Percentiles rank a stretch among this genome's conserved stretches.
These are phyloP conservation scores for Shargacucullia verbasci DNA, from an alignment of 2,888 invertebrate species.

Conservation along the genomic window DNA sequence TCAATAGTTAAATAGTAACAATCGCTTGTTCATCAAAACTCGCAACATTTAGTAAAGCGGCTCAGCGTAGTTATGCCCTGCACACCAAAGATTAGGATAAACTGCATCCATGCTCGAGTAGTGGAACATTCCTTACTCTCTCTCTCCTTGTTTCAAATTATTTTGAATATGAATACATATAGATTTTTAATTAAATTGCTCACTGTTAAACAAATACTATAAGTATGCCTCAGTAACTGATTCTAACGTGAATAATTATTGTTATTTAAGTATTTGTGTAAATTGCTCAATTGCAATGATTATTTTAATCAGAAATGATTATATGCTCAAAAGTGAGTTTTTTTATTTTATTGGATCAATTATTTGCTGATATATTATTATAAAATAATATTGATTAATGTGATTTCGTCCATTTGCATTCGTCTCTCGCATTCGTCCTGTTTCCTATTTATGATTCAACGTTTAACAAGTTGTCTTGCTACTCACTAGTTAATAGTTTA, in stretches of 20 bases:
- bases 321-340: constrained; percentile 84
- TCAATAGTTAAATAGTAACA: constrained; percentile 44
- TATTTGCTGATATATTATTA: constrained; percentile 69
- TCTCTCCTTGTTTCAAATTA: constrained; percentile 66
- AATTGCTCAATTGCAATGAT: constrained; percentile 84
- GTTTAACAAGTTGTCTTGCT: constrained; percentile 67
- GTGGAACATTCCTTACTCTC: constrained; percentile 65
- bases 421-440: constrained; percentile 54
- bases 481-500: constrained; percentile 80
- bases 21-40: constrained; percentile 45
- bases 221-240: constrained; percentile 75
- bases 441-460: constrained; percentile 58
- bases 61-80: constrained; percentile 79
- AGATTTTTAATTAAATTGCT: constrained; percentile 69
- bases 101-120: constrained; percentile 72
- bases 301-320: constrained; percentile 79
- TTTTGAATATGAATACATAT: constrained; percentile 64
- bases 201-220: constrained; percentile 71
- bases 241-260: constrained; percentile 69
- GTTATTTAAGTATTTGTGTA: constrained; percentile 67
- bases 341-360: constrained; percentile 81
- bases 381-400: constrained; percentile 67
- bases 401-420: constrained; percentile 76
- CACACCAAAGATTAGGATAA: constrained; percentile 88
- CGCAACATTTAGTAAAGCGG: constrained; percentile 62